These are phyloP conservation scores for Sepiola atlantica DNA, from an alignment of 2,888 invertebrate genomes.

Conservation along the genomic window DNA sequence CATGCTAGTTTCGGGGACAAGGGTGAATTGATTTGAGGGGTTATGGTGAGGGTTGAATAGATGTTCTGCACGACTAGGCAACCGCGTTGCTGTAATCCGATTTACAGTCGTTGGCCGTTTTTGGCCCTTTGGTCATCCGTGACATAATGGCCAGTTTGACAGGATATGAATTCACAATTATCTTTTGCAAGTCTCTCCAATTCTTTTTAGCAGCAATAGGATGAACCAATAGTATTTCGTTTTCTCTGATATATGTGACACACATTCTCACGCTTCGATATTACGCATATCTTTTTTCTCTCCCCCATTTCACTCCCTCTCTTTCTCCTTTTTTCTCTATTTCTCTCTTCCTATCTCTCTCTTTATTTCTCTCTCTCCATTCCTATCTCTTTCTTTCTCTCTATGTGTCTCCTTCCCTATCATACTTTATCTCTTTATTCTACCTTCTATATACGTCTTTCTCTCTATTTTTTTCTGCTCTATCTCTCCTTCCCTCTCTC, in stretches of 20 bases:
- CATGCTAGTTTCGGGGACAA: neutral
- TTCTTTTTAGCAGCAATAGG: neutral
- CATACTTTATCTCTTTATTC: neutral
- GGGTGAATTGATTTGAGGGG: neutral
- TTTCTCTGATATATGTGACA: too few species aligned
- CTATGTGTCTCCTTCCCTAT: too few species aligned
- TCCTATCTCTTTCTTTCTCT: neutral
- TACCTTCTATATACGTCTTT: neutral
- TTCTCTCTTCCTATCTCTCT: neutral
- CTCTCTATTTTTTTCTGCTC: neutral
- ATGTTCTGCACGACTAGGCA: neutral
- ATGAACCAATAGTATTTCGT: neutral
- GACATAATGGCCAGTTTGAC: constrained; percentile 8
- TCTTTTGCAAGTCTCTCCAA: neutral
- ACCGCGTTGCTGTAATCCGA: neutral
- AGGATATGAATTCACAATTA: constrained; percentile 32
- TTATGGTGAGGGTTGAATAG: neutral
- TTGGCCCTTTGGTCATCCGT: constrained; percentile 19
- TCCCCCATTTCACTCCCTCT: neutral
- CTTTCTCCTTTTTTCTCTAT: neutral
- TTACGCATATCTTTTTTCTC: too few species aligned
- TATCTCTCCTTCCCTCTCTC: too few species aligned
- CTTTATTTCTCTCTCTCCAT: neutral
- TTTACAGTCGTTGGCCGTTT: neutral
- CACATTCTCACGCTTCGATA: too few species aligned